Base-by-base conservation (phyloP, 2,888 invertebrate species). In the Athalia circularis region DNA sequence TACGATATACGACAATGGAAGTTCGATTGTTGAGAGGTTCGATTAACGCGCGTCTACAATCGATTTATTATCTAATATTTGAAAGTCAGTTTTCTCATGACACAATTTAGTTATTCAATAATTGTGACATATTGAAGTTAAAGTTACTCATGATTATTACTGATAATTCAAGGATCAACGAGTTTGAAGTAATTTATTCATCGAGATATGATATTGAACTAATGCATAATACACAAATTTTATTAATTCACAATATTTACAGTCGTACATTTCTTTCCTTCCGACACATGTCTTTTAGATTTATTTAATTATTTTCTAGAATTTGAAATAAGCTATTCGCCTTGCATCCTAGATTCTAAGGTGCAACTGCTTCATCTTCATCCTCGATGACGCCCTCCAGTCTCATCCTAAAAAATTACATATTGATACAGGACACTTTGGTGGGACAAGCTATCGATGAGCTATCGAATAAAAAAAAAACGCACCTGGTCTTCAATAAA, bases 401-500 rank as follows among this genome's bases (percentile, higher is more conserved):
- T 80, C 78, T 85, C 85, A 85, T 85, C 77, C 86, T 86, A 70
- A 43, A 82, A 84, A 64, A 76, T 72, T 15, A 47, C 54, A 54
- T 7, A 48, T 8, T 15, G 9, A 13, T 62, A n/a, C 1, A 5
- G 8, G 8, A 8, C 62, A 8, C 13, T 5, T 13, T 62, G 13
- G 15, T 11, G 0, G 13, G 61, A 2, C 7, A 61, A 61, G n/a
- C 54, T n/a, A n/a, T 11, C 0, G 54, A 7, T 54, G 9, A 54
- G n/a, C n/a, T 54, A 54, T 54, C 54, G 7, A 54, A 54, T 54
- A 9, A 7, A 29, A 29, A 29, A 29, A 54, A 54, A 11, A 29
- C 29, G 29, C 29, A 29, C 29, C 29, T 29, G 29, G 29, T 29
- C 29, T 29, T 29, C 29, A 2, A 29, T 2, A 29, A 29, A 29